These are phyloP conservation scores for Cephus sareptanus DNA, from an alignment of 2,888 invertebrate genomes.

Conservation along the genomic window DNA sequence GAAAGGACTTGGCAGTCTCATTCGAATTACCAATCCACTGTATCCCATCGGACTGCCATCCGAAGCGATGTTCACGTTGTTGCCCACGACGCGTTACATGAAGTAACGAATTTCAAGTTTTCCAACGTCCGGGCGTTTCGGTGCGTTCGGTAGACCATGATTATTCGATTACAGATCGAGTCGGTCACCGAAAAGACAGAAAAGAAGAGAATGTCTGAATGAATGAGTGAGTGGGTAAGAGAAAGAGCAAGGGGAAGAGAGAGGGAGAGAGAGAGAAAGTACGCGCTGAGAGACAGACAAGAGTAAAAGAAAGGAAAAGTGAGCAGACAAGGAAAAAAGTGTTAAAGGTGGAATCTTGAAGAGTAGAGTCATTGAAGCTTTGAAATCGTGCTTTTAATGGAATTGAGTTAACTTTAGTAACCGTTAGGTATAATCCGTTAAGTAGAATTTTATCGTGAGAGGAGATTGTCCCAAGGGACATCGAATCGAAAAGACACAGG, in stretches of 20 bases:
- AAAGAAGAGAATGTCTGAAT: background rate
- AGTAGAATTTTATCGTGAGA: constrained; percentile 2
- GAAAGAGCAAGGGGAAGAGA: background rate
- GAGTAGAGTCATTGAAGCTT: constrained; percentile 13
- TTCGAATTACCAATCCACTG: background rate
- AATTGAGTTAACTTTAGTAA: constrained; percentile 6
- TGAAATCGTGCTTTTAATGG: constrained; percentile 5
- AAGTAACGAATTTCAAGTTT: background rate
- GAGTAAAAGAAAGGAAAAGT: constrained; percentile 9
- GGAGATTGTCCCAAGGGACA: background rate
- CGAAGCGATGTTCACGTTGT: background rate
- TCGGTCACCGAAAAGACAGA: background rate
- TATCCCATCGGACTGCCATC: background rate
- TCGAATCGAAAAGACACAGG: background rate
- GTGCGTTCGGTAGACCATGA: background rate
- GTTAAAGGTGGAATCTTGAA: background rate
- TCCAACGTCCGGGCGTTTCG: background rate
- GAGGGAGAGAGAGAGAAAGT: background rate
- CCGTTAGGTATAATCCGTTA: constrained; percentile 3
- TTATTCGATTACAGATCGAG: background rate
- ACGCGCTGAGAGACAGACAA: background rate
- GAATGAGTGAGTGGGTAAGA: background rate
- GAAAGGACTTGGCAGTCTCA: background rate
- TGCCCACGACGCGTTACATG: background rate
- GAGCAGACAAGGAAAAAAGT: background rate